phyloP scores from a whole-genome alignment of 2,888 invertebrate genomes.

The Hirtodrosophila cameraria region DNA sequence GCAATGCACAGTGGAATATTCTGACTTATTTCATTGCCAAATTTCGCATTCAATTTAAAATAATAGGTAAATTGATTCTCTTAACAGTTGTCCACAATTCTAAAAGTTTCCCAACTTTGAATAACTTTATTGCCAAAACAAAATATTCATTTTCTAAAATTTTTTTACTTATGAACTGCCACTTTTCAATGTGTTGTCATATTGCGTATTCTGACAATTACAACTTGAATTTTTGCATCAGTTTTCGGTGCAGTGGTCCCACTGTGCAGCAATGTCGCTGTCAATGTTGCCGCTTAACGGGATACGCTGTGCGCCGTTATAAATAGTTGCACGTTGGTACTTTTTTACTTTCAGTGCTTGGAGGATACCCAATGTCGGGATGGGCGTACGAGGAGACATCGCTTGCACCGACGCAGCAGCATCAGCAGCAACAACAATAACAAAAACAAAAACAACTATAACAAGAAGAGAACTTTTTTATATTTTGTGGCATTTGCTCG shows the following conservation, averaged over 20 bases:
- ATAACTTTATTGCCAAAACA: too few relatives aligned
- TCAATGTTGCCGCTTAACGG: constrained; percentile 43
- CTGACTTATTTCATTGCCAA: too few relatives aligned
- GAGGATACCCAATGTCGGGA: constrained; percentile 31
- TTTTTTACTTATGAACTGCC: too few relatives aligned
- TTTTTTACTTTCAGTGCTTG: constrained; percentile 52
- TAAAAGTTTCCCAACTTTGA: too few relatives aligned
- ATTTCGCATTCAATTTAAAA: too few relatives aligned
- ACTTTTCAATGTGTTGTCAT: too few relatives aligned
- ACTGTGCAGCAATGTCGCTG: neutral
- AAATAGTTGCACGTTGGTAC: constrained; percentile 67
- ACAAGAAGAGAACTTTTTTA: constrained; percentile 49
- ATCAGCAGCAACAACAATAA: constrained; percentile 10
- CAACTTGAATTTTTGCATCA: too few relatives aligned
- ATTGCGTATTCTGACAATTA: too few relatives aligned
- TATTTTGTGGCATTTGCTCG: constrained; percentile 70
- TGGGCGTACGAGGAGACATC: constrained; percentile 33
- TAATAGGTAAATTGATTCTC: too few relatives aligned
- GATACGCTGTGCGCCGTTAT: constrained; percentile 54
- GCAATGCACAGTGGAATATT: too few relatives aligned
- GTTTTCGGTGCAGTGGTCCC: neutral
- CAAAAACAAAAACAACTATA: constrained; percentile 21
- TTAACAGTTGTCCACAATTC: too few relatives aligned
- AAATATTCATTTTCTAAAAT: too few relatives aligned
- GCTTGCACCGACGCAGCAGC: constrained; percentile 40